Evolutionary conservation across 2,797 vertebrate species (phyloP).

Genomic region (Siniperca obscura): DNA sequence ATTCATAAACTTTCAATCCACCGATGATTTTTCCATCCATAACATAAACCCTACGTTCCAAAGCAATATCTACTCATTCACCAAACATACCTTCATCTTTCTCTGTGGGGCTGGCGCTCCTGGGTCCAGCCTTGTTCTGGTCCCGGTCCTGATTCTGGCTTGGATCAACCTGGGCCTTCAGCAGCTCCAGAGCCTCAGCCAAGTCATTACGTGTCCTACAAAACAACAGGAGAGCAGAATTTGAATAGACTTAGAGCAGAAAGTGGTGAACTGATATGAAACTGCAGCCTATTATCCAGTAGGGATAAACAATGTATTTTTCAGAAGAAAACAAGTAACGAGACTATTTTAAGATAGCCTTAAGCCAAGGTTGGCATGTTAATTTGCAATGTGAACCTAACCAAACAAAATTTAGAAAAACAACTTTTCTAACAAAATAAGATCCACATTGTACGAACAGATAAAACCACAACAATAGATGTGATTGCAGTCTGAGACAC

Average conservation of each 20-base stretch:
- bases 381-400: conserved; percentile 1
- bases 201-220: conserved; percentile 93
- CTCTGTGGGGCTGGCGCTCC: conserved; percentile 82
- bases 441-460: not conserved
- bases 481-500: not conserved
- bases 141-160: conserved; percentile 81
- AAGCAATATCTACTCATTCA: not conserved
- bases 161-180: conserved; percentile 94
- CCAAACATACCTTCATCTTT: conserved; percentile 54
- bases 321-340: not conserved
- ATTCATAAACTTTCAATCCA: not conserved
- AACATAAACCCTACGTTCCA: not conserved
- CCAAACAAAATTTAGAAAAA: not conserved
- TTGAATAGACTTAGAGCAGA: not conserved
- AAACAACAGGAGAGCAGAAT: not conserved
- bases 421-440: not conserved
- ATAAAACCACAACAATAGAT: not conserved
- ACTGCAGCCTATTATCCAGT: not conserved
- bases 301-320: not conserved
- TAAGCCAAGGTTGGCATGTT: not conserved
- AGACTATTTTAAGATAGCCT: not conserved
- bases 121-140: conserved; percentile 68
- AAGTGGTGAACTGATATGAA: not conserved
- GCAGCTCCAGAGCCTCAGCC: conserved; percentile 93
- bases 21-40: not conserved